A percentile compares a stretch with the other conserved stretches of the same genome.
These are phyloP conservation scores for Macropis europaea DNA, from an alignment of 2,888 invertebrate genomes.

Conservation along the genomic window DNA sequence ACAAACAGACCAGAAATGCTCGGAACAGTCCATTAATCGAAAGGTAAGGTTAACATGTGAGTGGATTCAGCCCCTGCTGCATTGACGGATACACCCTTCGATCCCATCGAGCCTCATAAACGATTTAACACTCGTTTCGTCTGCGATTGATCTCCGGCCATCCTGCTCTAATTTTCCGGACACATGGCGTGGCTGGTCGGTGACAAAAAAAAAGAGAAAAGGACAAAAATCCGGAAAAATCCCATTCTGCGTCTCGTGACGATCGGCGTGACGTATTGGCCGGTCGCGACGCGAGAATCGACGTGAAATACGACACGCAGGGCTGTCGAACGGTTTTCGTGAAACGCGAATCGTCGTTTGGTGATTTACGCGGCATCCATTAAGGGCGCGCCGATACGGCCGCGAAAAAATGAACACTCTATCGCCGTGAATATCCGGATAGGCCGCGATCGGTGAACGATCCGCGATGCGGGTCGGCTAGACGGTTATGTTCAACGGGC, in stretches of 20 bases:
- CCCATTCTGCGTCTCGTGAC: constrained; percentile 10
- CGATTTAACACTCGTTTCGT: too few relatives aligned
- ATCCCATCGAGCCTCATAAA: too few relatives aligned
- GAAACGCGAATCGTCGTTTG: constrained; percentile 24
- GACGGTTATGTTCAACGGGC: constrained; percentile 62
- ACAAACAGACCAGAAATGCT: too few relatives aligned
- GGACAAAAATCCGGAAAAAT: neutral
- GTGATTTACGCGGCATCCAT: constrained; percentile 25
- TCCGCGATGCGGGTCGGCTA: constrained; percentile 14
- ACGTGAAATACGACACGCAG: constrained; percentile 24
- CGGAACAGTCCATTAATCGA: too few relatives aligned
- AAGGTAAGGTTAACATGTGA: too few relatives aligned
- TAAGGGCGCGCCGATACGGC: neutral
- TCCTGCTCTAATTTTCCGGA: too few relatives aligned
- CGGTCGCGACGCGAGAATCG: constrained; percentile 5
- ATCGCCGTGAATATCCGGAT: neutral
- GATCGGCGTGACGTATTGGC: constrained; percentile 26
- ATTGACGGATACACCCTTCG: too few relatives aligned
- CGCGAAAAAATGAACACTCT: constrained; percentile 30
- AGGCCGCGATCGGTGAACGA: neutral
- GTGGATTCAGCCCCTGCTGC: too few relatives aligned
- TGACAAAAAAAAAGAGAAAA: too few relatives aligned
- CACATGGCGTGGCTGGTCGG: too few relatives aligned
- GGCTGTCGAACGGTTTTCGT: constrained; percentile 29
- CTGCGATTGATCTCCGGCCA: too few relatives aligned